These are phyloP conservation scores for Percina caprodes DNA, from an alignment of 2,113 vertebrate genomes.

Conservation along the genomic window DNA sequence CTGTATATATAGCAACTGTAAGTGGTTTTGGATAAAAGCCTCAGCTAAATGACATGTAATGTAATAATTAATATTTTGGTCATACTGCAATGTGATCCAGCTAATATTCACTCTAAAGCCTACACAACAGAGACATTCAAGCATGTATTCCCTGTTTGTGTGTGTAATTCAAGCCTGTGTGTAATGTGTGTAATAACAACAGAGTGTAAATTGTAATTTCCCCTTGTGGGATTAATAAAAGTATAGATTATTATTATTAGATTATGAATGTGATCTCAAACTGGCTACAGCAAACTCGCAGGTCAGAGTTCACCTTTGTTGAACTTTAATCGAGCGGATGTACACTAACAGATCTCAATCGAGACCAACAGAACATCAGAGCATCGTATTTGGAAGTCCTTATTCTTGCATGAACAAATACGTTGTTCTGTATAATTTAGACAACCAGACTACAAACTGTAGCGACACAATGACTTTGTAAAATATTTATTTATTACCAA, in stretches of 20 bases:
- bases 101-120: neutral
- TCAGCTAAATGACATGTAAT: too few species aligned
- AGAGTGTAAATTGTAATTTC: too few species aligned
- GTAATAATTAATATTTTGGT: too few species aligned
- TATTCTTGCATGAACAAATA: neutral
- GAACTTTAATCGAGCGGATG: neutral
- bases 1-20: too few species aligned
- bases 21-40: too few species aligned
- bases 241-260: too few species aligned
- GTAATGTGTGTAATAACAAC: too few species aligned
- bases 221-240: too few species aligned
- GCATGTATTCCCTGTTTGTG: neutral
- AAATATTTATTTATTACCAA: neutral
- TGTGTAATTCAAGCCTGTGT: too few species aligned
- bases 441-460: neutral
- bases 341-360: neutral
- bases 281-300: neutral
- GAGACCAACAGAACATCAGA: neutral
- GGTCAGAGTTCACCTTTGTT: neutral
- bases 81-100: neutral
- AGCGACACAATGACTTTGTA: neutral
- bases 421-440: neutral
- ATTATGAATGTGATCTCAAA: neutral
- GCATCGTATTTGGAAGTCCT: neutral
- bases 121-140: neutral